Evolutionary conservation across 2,888 invertebrate species (phyloP).

Genomic region (Podotricha telesiphe): DNA sequence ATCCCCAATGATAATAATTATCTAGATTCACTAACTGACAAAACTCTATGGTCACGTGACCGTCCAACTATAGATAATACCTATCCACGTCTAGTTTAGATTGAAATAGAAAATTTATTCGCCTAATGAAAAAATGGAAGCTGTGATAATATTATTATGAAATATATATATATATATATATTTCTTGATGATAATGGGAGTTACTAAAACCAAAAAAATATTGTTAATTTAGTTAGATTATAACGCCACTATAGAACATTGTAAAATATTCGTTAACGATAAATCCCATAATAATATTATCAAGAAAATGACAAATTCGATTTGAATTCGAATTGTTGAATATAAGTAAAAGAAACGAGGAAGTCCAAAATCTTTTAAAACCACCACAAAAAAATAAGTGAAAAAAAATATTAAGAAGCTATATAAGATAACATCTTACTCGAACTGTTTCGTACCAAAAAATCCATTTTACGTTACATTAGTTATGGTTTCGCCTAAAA

Average conservation of each 20-base stretch:
- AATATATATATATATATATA: too few relatives aligned
- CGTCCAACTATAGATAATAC: constrained; percentile 12
- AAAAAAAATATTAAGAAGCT: not conserved
- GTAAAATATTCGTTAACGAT: too few relatives aligned
- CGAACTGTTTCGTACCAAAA: constrained; percentile 16
- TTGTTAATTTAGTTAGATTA: not conserved
- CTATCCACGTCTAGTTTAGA: constrained; percentile 20
- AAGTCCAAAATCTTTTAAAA: not conserved
- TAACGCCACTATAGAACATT: too few relatives aligned
- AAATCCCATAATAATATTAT: constrained; percentile 18
- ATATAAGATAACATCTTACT: not conserved
- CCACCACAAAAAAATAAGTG: not conserved
- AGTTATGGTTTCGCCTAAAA: constrained; percentile 19
- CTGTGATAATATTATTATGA: constrained; percentile 21
- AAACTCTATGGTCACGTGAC: constrained; percentile 25
- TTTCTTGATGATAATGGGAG: too few relatives aligned
- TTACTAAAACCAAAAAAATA: too few relatives aligned
- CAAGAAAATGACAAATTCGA: not conserved
- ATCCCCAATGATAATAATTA: not conserved
- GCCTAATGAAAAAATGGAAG: constrained; percentile 21
- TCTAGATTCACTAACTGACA: constrained; percentile 20
- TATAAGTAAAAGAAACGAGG: not conserved
- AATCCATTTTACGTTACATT: constrained; percentile 1
- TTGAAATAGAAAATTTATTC: constrained; percentile 20
- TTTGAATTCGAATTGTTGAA: constrained; percentile 11